Conservation (phyloP, 2,113 vertebrate species). For the Vimba vimba region DNA sequence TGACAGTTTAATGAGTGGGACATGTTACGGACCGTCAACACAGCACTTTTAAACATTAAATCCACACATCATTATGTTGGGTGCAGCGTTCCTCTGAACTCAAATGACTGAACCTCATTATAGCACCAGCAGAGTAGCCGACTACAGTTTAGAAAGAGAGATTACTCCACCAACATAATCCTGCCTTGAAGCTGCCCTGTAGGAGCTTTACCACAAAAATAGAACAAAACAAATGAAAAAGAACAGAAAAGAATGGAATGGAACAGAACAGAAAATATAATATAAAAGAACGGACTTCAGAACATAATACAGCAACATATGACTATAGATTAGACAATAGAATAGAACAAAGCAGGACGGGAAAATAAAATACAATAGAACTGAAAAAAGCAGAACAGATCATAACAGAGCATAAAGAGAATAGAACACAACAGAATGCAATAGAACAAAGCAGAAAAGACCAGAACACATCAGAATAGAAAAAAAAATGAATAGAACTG, state of each 20-base stretch:
- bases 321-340: no score
- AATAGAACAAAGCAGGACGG: neutral
- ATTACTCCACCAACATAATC: neutral
- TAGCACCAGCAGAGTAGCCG: neutral
- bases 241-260: neutral
- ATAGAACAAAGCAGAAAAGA: neutral
- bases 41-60: conserved; percentile 26
- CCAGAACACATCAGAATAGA: neutral
- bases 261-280: neutral
- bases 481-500: neutral
- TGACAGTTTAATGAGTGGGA: conserved; percentile 38
- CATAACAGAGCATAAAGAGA: neutral
- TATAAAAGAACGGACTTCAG: neutral
- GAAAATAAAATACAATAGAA: neutral
- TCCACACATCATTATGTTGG: conserved; percentile 38
- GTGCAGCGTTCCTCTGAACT: conserved; percentile 1
- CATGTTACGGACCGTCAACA: conserved; percentile 12
- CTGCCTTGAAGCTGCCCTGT: neutral
- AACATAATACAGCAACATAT: neutral
- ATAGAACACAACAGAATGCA: neutral
- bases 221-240: neutral
- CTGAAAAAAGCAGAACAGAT: neutral
- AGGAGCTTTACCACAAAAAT: neutral
- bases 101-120: conserved; percentile 25
- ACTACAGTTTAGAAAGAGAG: neutral